phyloP scores from a whole-genome alignment of 53 echinoderm and acorn worm genomes.

The Zoroaster sp. region DNA sequence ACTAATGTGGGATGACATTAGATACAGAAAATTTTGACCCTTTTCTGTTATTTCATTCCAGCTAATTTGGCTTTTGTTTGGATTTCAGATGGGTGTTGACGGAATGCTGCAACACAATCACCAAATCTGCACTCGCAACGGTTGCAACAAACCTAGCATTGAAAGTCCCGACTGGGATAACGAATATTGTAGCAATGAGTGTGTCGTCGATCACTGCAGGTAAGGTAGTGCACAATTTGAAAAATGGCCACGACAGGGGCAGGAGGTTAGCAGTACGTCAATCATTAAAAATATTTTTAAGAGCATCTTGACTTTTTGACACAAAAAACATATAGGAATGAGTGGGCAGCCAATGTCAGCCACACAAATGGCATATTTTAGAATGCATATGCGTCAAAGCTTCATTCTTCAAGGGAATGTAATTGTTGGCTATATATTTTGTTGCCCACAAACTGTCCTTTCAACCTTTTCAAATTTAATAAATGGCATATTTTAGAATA shows the following conservation, averaged over 20 bases:
- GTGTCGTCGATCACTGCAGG: constrained; percentile 99
- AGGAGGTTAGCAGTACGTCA: too few species aligned
- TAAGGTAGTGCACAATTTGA: constrained; percentile 8
- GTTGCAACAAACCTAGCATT: constrained; percentile 86
- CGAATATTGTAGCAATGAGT: constrained; percentile 97
- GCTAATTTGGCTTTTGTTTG: not conserved
- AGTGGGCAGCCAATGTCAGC: not conserved
- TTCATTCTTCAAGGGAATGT: not conserved
- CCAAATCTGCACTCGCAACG: constrained; percentile 86
- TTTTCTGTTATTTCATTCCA: too few species aligned
- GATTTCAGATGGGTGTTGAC: constrained; percentile 22
- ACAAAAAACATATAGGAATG: too few species aligned
- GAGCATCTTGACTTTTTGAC: too few species aligned
- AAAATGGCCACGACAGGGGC: not conserved
- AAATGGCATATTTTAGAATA: not conserved
- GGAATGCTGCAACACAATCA: constrained; percentile 50
- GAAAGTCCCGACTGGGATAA: constrained; percentile 97
- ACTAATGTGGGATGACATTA: too few species aligned
- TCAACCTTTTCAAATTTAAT: not conserved
- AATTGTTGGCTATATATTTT: not conserved
- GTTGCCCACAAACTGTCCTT: not conserved
- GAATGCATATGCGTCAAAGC: not conserved
- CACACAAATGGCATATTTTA: not conserved
- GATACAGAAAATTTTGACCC: not conserved
- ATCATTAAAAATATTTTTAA: too few species aligned